Percentiles rank a stretch among this genome's conserved stretches.
These are phyloP conservation scores for Hypothenemus hampei DNA, from an alignment of 1,140 invertebrate species.

Conservation along the genomic window DNA sequence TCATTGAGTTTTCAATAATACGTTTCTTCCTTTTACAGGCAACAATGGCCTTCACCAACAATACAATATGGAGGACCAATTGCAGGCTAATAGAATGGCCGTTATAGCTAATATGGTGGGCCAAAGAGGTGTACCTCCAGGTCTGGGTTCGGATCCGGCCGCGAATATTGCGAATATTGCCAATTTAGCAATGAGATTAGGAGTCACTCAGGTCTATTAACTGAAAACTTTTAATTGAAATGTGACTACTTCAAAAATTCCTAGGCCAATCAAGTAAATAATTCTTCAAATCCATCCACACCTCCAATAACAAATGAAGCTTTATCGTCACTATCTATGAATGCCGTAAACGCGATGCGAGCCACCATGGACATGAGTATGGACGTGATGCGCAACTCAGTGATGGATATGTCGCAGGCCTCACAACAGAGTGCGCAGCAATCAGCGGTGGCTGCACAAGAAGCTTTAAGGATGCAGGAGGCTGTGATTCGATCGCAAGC, in stretches of 20 bases:
- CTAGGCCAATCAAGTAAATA: slow-evolving; percentile 44
- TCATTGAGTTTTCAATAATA: neutral
- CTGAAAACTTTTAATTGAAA: neutral
- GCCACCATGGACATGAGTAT: slow-evolving; percentile 46
- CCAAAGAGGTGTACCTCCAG: slow-evolving; percentile 50
- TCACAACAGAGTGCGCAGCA: slow-evolving; percentile 35
- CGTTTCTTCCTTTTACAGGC: slow-evolving; percentile 22
- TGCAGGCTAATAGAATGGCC: slow-evolving; percentile 66
- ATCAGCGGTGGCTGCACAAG: slow-evolving; percentile 57
- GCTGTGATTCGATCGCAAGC: slow-evolving; percentile 76
- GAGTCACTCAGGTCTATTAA: slow-evolving; percentile 44
- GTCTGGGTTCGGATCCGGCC: slow-evolving; percentile 45
- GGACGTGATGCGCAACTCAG: slow-evolving; percentile 43
- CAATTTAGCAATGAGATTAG: slow-evolving; percentile 75
- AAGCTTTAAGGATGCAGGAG: slow-evolving; percentile 68
- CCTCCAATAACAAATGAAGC: slow-evolving; percentile 44
- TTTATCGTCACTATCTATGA: slow-evolving; percentile 39
- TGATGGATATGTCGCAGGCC: slow-evolving; percentile 30
- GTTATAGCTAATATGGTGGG: slow-evolving; percentile 66
- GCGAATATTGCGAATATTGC: slow-evolving; percentile 67
- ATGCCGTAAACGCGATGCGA: slow-evolving; percentile 48
- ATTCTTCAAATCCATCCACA: slow-evolving; percentile 43
- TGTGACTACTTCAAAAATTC: neutral
- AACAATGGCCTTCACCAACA: slow-evolving; percentile 53
- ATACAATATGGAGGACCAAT: slow-evolving; percentile 64